These are phyloP conservation scores for Cenopis cana DNA, from an alignment of 2,888 invertebrate species.

Conservation along the genomic window DNA sequence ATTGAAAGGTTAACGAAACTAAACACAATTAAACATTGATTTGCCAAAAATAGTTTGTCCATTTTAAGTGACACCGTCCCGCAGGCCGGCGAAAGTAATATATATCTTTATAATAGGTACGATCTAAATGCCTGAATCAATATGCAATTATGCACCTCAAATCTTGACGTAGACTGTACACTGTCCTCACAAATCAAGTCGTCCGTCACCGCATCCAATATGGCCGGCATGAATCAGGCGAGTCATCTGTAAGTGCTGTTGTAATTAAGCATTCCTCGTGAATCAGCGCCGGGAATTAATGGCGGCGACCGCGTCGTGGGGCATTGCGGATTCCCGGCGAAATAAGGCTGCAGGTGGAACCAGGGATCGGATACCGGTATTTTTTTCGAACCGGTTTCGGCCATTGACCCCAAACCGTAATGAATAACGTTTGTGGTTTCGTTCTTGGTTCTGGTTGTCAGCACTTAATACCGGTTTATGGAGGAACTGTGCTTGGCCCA, in stretches of 20 bases:
- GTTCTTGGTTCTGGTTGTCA: too few relatives aligned
- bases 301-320: slow-evolving; percentile 50
- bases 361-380: too few relatives aligned
- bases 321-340: slow-evolving; percentile 49
- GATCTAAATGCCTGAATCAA: background rate
- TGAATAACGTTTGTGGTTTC: too few relatives aligned
- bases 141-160: slow-evolving; percentile 2
- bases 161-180: slow-evolving; percentile 4
- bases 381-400: too few relatives aligned
- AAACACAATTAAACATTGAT: too few relatives aligned
- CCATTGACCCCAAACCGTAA: too few relatives aligned
- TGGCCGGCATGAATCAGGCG: slow-evolving; percentile 55
- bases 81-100: background rate
- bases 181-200: slow-evolving; percentile 42
- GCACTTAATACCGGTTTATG: too few relatives aligned
- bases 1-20: too few relatives aligned
- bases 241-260: slow-evolving; percentile 53
- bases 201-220: slow-evolving; percentile 58
- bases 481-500: too few relatives aligned
- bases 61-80: too few relatives aligned
- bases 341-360: slow-evolving; percentile 19
- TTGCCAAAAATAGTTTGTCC: too few relatives aligned
- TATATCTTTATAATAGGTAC: background rate
- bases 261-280: slow-evolving; percentile 59
- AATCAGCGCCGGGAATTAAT: slow-evolving; percentile 60